Base-by-base conservation (phyloP, 2,888 invertebrate genomes). In the Xylota segnis region DNA sequence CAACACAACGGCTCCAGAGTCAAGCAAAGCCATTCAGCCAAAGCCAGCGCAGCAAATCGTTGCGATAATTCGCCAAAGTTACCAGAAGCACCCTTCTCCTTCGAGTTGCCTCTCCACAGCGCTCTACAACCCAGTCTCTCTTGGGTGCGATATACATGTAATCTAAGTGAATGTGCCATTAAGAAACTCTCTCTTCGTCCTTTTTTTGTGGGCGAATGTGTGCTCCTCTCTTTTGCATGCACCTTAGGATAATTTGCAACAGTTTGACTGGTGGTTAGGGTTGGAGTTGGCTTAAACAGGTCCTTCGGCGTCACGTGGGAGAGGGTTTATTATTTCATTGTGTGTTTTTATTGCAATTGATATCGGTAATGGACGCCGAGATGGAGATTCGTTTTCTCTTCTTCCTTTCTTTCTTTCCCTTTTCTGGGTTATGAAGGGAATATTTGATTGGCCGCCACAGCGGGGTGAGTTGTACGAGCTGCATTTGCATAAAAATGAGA, bases 181-280 rank as follows among this genome's bases (percentile, higher is more conserved):
- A 86, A 86, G 76, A 68, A 86, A 72, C 45, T 65, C 47, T 32
- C 45, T 65, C 40, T 23, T 34, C 18, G 68, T 34, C 14, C 2
- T 47, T 27, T 54, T 37, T 3, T 23, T 23, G 50, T 47, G 23
- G 34, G 63, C 23, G n/a, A 34, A 5, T 43, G 0, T 37, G n/a
- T 14, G 23, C n/a, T 45, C 52, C 34, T 18, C 34, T 18, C 29
- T 14, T 66, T 68, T 65, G 66, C 78, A 86, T 86, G 66, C 86
- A 86, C 86, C 82, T 82, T 50, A 58, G 82, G 76, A 86, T 86
- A 82, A 86, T 86, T 86, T 86, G 86, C 86, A 82, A 86, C 86
- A 86, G 82, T 86, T 86, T 86, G 76, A 77, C 82, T 70, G 16
- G 78, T 68, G 61, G 75, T 58, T 34, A 56, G 50, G 29, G 66